Evolutionary conservation across 2,888 invertebrate species (phyloP), one percentile per base, ranked within the genome.

Genomic region (Pseudeuparius sepicola): DNA sequence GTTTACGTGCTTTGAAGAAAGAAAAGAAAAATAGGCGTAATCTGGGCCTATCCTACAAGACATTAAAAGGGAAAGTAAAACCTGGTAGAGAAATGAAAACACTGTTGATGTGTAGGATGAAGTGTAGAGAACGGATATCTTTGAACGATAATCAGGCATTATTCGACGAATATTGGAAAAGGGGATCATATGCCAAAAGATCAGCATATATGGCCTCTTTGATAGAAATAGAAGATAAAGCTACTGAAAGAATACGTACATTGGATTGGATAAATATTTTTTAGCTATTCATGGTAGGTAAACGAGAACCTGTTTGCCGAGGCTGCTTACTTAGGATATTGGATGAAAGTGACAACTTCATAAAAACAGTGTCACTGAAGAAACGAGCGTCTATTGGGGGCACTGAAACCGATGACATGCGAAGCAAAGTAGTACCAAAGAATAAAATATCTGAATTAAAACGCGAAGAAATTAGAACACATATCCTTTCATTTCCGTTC

Each of bases 1-100:
- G 16, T 18, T 6, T 15, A 14, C 28, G 3, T 28, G 15, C 9
- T 28, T 15, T 28, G 10, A 28, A 28, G 14, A 28, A 14, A 4
- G 28, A 14, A 28, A 28, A 28, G n/a, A 28, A 28, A 28, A 28
- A 16, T 17, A 28, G 12, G 16, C n/a, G 28, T 28, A 28, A 28
- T 28, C 28, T 28, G 14, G 28, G 28, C 5, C 28, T 17, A 18
- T n/a, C 11, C 18, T 28, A 28, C 28, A 28, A 28, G 28, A 15
- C 28, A 12, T 28, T 28, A 3, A n/a, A 14, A 14, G 28, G 28
- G 10, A 28, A 28, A 28, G 28, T 28, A 9, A 15, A 17, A 28
- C 28, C 10, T 15, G 28, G 18, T 6, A 15, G n/a, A 15, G 28
- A 11, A 15, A 28, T 28, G 28, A 28, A 14, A 18, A 18, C 16